phyloP scores from a whole-genome alignment of 2,888 invertebrate genomes.

The Lasius platythorax region DNA sequence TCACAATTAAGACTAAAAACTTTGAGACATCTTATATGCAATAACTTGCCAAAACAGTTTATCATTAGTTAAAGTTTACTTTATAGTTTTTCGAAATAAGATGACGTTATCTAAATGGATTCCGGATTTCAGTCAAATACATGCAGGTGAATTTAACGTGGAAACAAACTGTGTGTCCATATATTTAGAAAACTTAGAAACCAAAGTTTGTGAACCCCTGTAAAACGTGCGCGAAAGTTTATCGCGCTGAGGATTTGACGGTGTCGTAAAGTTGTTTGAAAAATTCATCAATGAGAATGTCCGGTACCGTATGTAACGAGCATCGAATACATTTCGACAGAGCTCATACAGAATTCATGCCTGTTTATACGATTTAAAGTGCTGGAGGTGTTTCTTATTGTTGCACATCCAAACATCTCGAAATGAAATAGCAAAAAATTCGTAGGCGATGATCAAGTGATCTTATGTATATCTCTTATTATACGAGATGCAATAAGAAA shows the following conservation, averaged over 20 bases:
- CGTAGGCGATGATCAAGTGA: background rate
- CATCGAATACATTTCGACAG: conserved; percentile 19
- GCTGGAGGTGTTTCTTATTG: conserved; percentile 21
- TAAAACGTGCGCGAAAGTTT: background rate
- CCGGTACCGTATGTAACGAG: conserved; percentile 16
- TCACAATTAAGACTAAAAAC: background rate
- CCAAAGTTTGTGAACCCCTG: background rate
- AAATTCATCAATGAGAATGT: conserved; percentile 57
- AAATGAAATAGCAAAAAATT: background rate
- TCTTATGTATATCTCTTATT: background rate
- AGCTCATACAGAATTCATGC: conserved; percentile 30
- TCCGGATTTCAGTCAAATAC: background rate
- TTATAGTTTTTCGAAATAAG: background rate
- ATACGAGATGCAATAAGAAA: background rate
- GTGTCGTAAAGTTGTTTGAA: conserved; percentile 27
- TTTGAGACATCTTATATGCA: background rate
- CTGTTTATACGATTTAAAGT: conserved; percentile 51
- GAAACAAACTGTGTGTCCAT: background rate
- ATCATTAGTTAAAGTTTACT: background rate
- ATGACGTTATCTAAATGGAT: background rate
- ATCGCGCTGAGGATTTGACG: conserved; percentile 29
- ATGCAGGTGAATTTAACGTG: background rate
- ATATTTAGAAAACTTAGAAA: conserved; percentile 23
- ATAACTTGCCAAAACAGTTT: background rate
- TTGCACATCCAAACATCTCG: background rate